A percentile compares a stretch with the other conserved stretches of the same genome.
Conservation (phyloP, 2,113 vertebrate genomes). For the Casuarius casuarius region DNA sequence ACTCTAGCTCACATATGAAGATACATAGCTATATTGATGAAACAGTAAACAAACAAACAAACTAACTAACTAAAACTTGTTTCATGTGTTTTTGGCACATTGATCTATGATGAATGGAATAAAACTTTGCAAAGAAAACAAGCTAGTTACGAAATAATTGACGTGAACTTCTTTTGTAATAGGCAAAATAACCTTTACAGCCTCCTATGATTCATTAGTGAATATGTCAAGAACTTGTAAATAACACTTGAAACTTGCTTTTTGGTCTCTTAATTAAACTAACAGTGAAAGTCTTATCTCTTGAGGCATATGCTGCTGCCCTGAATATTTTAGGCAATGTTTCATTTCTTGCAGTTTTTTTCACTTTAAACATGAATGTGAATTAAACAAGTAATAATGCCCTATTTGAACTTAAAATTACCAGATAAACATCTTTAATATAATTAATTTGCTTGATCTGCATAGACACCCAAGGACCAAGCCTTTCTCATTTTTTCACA, state of each 20-base stretch:
- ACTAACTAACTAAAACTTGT: neutral
- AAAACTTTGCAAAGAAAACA: neutral
- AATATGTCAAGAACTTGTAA: slow-evolving; percentile 46
- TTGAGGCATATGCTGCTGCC: neutral
- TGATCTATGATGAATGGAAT: neutral
- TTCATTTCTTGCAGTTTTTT: slow-evolving; percentile 25
- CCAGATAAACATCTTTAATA: neutral
- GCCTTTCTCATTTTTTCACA: neutral
- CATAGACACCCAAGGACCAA: neutral
- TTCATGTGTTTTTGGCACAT: neutral
- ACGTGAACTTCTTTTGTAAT: slow-evolving; percentile 15
- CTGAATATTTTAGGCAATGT: slow-evolving; percentile 51
- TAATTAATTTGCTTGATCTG: neutral
- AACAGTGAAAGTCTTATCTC: slow-evolving; percentile 47
- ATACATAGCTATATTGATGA: neutral
- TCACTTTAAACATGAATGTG: slow-evolving; percentile 2
- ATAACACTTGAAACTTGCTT: slow-evolving; percentile 13
- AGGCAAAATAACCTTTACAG: slow-evolving; percentile 41
- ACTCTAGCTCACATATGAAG: neutral
- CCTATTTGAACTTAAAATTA: neutral
- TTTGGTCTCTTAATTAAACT: slow-evolving; percentile 35
- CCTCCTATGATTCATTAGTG: slow-evolving; percentile 43
- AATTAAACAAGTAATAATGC: neutral
- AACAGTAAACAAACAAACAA: neutral
- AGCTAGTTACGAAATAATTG: neutral